Percentiles rank a stretch among this genome's conserved stretches.
Conservation (phyloP, 2,797 vertebrate species). For the Halcyon leucocephala region DNA sequence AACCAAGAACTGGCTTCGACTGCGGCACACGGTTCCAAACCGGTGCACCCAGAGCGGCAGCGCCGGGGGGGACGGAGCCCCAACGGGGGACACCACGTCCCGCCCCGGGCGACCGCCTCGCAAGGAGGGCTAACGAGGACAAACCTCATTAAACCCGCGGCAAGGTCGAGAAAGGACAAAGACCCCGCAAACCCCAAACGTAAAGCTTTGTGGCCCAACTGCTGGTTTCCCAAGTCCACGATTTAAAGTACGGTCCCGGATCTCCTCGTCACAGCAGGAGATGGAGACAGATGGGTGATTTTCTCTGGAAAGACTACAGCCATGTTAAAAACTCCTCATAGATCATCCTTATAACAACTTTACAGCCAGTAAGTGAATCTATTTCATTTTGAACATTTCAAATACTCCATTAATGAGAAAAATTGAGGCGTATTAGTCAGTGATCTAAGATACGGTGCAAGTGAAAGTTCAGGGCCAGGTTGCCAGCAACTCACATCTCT, state of each 20-base stretch:
- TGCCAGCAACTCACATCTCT: slow-evolving; percentile 33
- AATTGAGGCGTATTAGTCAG: slow-evolving; percentile 71
- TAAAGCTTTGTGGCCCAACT: background rate
- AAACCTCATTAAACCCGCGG: background rate
- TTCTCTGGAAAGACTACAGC: slow-evolving; percentile 12
- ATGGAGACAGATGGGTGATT: slow-evolving; percentile 51
- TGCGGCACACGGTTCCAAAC: background rate
- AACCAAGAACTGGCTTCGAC: slow-evolving; percentile 8
- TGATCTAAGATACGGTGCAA: slow-evolving; percentile 50
- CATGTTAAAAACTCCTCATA: slow-evolving; percentile 64
- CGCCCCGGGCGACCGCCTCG: fast-evolving
- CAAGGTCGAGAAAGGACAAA: background rate
- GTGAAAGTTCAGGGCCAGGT: slow-evolving; percentile 30
- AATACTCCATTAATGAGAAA: slow-evolving; percentile 79
- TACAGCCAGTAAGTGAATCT: slow-evolving; percentile 71
- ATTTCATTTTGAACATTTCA: slow-evolving; percentile 80
- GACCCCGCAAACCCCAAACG: background rate
- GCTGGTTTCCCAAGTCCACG: background rate
- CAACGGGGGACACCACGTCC: fast-evolving
- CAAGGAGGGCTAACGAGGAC: fast-evolving
- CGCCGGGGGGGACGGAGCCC: fast-evolving
- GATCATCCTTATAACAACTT: slow-evolving; percentile 75
- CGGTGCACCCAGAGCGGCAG: background rate
- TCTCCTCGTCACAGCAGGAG: background rate
- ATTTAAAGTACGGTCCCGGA: background rate